Base-by-base conservation (phyloP, 2,797 vertebrate genomes). In the Eulemur mongoz region DNA sequence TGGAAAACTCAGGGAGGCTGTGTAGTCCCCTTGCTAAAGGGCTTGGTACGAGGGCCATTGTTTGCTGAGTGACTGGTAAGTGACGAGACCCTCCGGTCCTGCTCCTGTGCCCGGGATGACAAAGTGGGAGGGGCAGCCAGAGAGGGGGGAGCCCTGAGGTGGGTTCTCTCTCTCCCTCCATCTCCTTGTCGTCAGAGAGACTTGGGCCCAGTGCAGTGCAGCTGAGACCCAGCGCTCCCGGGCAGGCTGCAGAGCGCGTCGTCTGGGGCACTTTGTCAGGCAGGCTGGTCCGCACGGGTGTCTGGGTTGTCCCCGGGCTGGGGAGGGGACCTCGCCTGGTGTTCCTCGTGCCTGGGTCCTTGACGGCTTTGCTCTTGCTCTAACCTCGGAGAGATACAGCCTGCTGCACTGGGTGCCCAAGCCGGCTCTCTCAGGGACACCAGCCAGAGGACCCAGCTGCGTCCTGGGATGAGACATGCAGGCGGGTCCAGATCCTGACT, bases 51-150 rank as follows among this genome's bases (percentile, higher is more conserved):
- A 1, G 61, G 7, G 63, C 23, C 27, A 0, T 23, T 48, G 32
- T 13, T 13, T 43, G 20, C 57, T 18, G 72, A 20, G n/a, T 40
- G 30, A 13, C 52, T 13, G 22, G 22, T 48, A 25, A 10, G 45
- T 30, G 70, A 69, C 1, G 0, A 48, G 35, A 6, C 2, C 7
- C 0, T n/a, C 43, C 5, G 25, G n/a, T 40, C 59, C 38, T 8
- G 3, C 22, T 14, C 18, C 45, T 0, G 0, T 17, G 35, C 59
- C 63, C 14, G 4, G 67, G 54, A 14, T 5, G 27, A 5, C 32
- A 17, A 3, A 22, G 22, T 8, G n/a, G 4, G n/a, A n/a, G 25
- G 52, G 40, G 14, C 1, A 35, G 2, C 67, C 43, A 32, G 35
- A 23, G 18, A 9, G 30, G 11, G 59, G 40, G 38, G 54, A 81